Evolutionary conservation across 2,888 invertebrate species (phyloP), one percentile per base, ranked within the genome.

Genomic region (Hyalella azteca): DNA sequence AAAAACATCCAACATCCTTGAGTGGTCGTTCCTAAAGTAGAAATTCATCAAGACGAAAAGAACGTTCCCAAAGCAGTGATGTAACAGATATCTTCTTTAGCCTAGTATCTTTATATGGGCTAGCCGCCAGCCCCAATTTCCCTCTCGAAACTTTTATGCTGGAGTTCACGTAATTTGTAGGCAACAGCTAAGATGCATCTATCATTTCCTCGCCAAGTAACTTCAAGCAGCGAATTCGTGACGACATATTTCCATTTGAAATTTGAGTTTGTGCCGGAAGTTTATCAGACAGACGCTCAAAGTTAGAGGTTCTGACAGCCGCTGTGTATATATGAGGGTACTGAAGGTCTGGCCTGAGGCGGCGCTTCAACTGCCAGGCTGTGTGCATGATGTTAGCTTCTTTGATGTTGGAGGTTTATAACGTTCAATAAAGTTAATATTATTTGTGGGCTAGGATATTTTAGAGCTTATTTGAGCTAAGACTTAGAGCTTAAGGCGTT

Each of bases 191-290:
- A 22, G 22, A 49, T 11, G 54, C 26, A 29, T 13, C 26, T 50
- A 22, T 22, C 54, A 4, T n/a, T 29, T 29, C 13, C 54, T 29
- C 22, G 26, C 7, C 54, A 54, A 9, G 22, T 29, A 22, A 26
- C 54, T 22, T 26, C 26, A 29, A 26, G 9, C 54, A 22, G 54
- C 7, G 54, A 54, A 26, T 54, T 54, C 22, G 54, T 29, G 22
- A 54, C 54, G 54, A 54, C 54, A 54, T 54, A 54, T 54, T 54
- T 54, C 54, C 54, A 54, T 54, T 54, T 26, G 54, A 29, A 54
- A 54, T 54, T 54, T 54, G 54, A 29, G 26, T 54, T n/a, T 54
- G 26, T 26, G 54, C 29, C 54, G 29, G 29, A 54, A 54, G 54
- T 54, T 54, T 54, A 54, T 54, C 54, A 54, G 22, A 29, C 54